Evolutionary conservation across 2,113 vertebrate species (phyloP).

Genomic region (Lamprotornis superbus): DNA sequence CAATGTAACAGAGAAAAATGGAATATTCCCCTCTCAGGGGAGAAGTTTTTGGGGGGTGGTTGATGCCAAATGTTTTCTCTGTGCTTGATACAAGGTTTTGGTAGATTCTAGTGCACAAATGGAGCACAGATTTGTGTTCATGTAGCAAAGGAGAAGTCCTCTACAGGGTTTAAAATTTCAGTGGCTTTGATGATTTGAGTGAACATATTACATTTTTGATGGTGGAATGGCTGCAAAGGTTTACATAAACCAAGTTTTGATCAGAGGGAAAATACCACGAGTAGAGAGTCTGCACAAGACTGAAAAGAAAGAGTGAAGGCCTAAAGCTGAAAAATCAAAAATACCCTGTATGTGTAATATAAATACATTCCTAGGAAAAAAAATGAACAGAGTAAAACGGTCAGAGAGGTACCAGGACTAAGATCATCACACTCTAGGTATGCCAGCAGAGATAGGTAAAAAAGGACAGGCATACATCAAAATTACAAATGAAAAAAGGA

Average conservation of each 20-base stretch:
- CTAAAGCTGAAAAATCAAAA: not conserved
- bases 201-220: not conserved
- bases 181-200: not conserved
- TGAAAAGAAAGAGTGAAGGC: not conserved
- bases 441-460: rapidly evolving
- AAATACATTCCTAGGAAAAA: not conserved
- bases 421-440: not conserved
- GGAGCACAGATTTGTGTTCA: not conserved
- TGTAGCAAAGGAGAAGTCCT: not conserved
- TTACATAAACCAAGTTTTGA: not conserved
- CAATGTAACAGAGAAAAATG: not conserved
- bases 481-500: not conserved
- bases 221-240: not conserved
- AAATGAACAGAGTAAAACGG: not conserved
- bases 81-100: not conserved
- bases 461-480: not conserved
- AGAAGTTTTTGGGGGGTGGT: not conserved
- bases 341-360: not conserved
- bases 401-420: not conserved
- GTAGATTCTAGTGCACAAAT: not conserved
- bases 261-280: not conserved
- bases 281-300: not conserved
- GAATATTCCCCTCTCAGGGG: not conserved
- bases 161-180: not conserved
- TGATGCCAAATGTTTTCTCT: not conserved